Percentiles rank a stretch among this genome's conserved stretches.
Conservation (phyloP, 2,888 invertebrate genomes). For the Cheilosia impressa region DNA sequence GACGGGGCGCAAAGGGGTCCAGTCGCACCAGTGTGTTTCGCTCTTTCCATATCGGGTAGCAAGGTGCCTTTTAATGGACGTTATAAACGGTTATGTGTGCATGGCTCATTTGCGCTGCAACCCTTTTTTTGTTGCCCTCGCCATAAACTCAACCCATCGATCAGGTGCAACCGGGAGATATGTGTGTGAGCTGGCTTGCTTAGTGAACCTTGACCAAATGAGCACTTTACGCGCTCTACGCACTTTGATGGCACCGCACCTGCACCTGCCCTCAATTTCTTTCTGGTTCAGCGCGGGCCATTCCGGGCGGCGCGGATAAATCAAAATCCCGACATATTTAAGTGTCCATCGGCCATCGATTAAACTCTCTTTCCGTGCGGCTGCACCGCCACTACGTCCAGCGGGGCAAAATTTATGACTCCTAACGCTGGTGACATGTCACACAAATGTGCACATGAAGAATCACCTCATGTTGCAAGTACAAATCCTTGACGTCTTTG, state of each 20-base stretch:
- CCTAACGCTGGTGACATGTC: constrained; percentile 69
- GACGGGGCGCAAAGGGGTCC: neutral
- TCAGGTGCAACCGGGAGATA: constrained; percentile 50
- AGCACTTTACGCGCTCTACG: constrained; percentile 43
- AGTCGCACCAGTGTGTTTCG: neutral
- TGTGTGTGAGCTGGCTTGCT: neutral
- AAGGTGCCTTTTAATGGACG: constrained; percentile 73
- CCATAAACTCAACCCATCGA: constrained; percentile 23
- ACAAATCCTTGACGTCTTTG: constrained; percentile 72
- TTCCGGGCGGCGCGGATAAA: constrained; percentile 55
- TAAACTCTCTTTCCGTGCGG: constrained; percentile 58
- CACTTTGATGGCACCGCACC: constrained; percentile 64
- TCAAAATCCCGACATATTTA: constrained; percentile 70
- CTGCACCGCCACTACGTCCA: constrained; percentile 11
- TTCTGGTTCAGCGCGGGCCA: constrained; percentile 63
- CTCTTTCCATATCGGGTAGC: constrained; percentile 66
- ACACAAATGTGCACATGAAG: constrained; percentile 70
- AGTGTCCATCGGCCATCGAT: constrained; percentile 65
- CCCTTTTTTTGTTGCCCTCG: constrained; percentile 59
- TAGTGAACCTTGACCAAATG: constrained; percentile 72
- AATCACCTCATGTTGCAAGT: constrained; percentile 71
- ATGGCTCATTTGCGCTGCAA: constrained; percentile 73
- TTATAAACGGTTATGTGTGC: constrained; percentile 72
- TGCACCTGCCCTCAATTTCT: constrained; percentile 68
- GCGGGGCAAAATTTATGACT: constrained; percentile 63